A percentile compares a stretch with the other conserved stretches of the same genome.
These are phyloP conservation scores for Aphelocoma californica DNA, from an alignment of 2,797 vertebrate genomes.

Conservation along the genomic window DNA sequence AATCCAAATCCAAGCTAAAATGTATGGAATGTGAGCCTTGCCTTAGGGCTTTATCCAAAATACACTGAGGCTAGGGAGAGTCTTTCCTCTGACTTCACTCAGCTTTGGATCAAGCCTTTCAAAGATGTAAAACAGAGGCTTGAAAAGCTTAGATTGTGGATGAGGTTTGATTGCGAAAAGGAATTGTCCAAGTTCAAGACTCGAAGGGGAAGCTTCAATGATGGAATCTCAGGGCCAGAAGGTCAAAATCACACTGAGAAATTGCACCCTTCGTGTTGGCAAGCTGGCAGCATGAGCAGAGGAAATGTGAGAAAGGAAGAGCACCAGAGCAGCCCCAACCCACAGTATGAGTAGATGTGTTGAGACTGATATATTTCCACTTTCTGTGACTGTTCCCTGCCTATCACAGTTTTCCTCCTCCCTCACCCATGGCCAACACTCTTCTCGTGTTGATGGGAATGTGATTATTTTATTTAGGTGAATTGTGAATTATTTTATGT, in stretches of 20 bases:
- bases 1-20: constrained; percentile 68
- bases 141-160: neutral
- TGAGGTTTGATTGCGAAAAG: neutral
- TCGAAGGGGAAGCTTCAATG: neutral
- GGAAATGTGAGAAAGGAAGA: neutral
- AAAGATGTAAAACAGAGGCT: neutral
- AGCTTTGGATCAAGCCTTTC: neutral
- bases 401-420: neutral
- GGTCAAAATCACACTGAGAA: neutral
- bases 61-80: neutral
- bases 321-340: neutral
- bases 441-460: neutral
- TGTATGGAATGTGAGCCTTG: constrained; percentile 49
- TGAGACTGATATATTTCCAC: neutral
- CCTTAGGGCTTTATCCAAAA: constrained; percentile 1
- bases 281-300: neutral
- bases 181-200: neutral
- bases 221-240: neutral
- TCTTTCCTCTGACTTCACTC: neutral
- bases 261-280: neutral
- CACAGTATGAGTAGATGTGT: neutral
- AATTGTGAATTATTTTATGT: neutral
- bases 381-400: neutral
- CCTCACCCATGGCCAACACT: neutral
- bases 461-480: neutral